Evolutionary conservation across 2,113 vertebrate genomes (phyloP).

Genomic region (Penelope pileata): DNA sequence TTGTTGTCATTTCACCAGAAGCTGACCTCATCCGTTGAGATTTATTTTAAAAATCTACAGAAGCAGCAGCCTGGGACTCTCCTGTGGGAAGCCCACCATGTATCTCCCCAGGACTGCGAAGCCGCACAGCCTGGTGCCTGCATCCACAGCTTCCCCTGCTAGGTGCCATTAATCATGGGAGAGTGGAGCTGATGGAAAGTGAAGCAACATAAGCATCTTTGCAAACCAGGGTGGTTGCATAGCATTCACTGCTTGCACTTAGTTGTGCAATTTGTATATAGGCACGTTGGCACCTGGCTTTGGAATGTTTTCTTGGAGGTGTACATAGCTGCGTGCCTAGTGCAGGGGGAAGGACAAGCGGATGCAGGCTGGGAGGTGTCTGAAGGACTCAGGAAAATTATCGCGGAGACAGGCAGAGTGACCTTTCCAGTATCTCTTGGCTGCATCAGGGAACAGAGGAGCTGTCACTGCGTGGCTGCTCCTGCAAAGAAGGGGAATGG

Average conservation of each 20-base stretch:
- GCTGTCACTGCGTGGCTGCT: neutral
- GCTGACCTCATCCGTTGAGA: neutral
- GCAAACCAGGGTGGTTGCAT: neutral
- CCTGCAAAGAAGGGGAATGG: neutral
- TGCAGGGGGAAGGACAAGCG: neutral
- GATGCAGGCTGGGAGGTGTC: neutral
- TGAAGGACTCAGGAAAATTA: neutral
- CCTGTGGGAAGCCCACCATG: accelerated
- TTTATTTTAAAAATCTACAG: neutral
- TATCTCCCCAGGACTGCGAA: neutral
- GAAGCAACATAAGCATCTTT: neutral
- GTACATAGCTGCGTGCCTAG: neutral
- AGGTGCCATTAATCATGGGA: accelerated
- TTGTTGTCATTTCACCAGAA: neutral
- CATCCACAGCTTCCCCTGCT: neutral
- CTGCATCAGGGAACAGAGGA: neutral
- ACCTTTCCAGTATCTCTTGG: neutral
- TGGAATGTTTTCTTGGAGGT: neutral
- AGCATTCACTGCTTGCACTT: neutral
- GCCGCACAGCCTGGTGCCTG: too few relatives aligned
- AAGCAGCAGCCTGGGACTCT: neutral
- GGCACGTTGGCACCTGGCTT: neutral
- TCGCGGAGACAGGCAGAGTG: neutral
- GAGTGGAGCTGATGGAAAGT: neutral
- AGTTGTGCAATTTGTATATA: neutral